Evolutionary conservation across 1,140 invertebrate genomes (phyloP).

Genomic region (Amphibalanus amphitrite): DNA sequence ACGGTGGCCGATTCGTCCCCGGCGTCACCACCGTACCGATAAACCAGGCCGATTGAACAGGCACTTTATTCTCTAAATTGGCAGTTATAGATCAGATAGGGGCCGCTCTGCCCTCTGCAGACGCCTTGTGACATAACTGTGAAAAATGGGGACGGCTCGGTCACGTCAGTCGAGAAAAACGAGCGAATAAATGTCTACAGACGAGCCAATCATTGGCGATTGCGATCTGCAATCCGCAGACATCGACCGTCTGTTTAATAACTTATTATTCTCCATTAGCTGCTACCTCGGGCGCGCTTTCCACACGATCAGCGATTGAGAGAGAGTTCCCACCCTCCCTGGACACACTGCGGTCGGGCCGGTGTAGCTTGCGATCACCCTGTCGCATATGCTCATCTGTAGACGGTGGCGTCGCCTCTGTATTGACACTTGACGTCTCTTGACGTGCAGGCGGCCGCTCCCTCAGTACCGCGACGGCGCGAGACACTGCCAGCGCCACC

Average conservation of each 20-base stretch:
- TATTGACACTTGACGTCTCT: neutral
- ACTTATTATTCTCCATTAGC: constrained; percentile 2
- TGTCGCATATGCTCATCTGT: neutral
- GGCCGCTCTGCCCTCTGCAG: neutral
- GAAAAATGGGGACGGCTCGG: neutral
- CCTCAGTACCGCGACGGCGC: too few relatives aligned
- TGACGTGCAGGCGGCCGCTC: neutral
- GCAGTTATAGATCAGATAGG: neutral
- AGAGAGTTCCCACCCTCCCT: neutral
- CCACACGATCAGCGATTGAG: neutral
- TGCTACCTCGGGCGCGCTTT: neutral
- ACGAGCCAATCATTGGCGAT: neutral
- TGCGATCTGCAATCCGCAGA: neutral
- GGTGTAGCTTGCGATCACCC: neutral
- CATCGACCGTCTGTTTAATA: neutral
- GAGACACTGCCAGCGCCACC: neutral
- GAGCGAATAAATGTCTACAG: neutral
- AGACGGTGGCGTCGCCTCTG: neutral
- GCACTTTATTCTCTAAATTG: neutral
- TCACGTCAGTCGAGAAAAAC: neutral
- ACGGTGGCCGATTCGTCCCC: neutral
- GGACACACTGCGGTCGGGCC: too few relatives aligned
- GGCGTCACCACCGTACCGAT: neutral
- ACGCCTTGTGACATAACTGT: neutral
- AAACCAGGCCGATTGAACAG: neutral